Conservation (phyloP, 2,888 invertebrate genomes). For the Sinelater perroti region DNA sequence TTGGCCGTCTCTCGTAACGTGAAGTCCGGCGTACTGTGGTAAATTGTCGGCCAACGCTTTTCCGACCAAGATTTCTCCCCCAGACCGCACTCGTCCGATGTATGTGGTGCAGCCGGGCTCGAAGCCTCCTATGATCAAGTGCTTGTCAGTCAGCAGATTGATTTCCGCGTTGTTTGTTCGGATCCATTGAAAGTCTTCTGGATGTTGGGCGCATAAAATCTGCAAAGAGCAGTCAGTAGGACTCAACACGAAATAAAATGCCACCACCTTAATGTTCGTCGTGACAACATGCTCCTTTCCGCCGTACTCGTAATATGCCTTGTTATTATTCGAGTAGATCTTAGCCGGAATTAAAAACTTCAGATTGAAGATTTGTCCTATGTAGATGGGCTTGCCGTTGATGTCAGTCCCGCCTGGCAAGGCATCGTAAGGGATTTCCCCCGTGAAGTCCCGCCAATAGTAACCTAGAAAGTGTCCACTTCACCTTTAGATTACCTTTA, state of each 20-base stretch:
- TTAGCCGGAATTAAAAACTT: slow-evolving; percentile 23
- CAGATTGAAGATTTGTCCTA: slow-evolving; percentile 1
- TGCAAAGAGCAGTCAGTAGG: no score
- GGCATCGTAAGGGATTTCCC: slow-evolving; percentile 1
- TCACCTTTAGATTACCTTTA: no score
- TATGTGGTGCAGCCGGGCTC: slow-evolving; percentile 23
- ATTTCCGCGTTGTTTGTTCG: slow-evolving; percentile 6
- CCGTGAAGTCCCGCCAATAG: slow-evolving; percentile 12
- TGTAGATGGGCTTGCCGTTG: slow-evolving; percentile 1
- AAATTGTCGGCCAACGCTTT: slow-evolving; percentile 20
- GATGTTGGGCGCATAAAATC: slow-evolving; percentile 26
- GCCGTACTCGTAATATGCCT: slow-evolving; percentile 25
- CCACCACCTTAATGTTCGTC: slow-evolving; percentile 20
- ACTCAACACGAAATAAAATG: no score
- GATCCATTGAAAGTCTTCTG: slow-evolving; percentile 28
- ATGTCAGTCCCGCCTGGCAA: neutral
- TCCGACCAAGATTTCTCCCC: slow-evolving; percentile 18
- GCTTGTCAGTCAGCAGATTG: neutral
- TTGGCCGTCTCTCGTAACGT: slow-evolving; percentile 10
- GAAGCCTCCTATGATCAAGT: slow-evolving; percentile 17
- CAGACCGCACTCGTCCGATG: slow-evolving; percentile 12
- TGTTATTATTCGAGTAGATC: slow-evolving; percentile 10
- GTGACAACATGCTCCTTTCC: slow-evolving; percentile 8
- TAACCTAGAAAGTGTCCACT: slow-evolving; percentile 10
- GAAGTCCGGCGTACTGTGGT: slow-evolving; percentile 5